These are phyloP conservation scores for Hypotaenidia philippensis DNA, from an alignment of 2,797 vertebrate genomes.

Conservation along the genomic window DNA sequence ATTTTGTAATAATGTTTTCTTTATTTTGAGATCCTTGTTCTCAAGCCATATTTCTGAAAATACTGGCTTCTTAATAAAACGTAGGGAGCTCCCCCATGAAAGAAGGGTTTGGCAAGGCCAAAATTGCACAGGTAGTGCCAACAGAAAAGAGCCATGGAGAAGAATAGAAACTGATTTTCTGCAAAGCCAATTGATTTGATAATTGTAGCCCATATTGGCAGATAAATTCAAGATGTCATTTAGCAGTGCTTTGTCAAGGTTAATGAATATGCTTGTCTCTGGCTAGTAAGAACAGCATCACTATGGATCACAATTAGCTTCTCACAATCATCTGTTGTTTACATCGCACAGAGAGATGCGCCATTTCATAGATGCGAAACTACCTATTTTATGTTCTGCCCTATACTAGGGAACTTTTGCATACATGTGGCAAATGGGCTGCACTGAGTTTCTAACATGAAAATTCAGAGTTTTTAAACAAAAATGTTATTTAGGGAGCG, in stretches of 20 bases:
- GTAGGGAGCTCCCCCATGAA: constrained; percentile 53
- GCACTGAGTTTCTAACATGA: constrained; percentile 1
- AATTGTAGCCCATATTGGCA: constrained; percentile 81
- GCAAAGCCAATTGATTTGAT: constrained; percentile 79
- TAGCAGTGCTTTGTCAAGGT: constrained; percentile 77
- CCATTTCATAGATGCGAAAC: constrained; percentile 33
- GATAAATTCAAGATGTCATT: constrained; percentile 80
- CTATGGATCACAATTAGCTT: constrained; percentile 70
- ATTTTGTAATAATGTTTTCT: constrained; percentile 62
- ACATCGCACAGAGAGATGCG: constrained; percentile 37
- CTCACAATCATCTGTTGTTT: constrained; percentile 71
- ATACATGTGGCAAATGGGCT: background rate
- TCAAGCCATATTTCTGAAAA: constrained; percentile 73
- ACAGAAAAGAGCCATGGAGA: constrained; percentile 66
- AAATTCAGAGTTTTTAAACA: constrained; percentile 55
- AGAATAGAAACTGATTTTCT: constrained; percentile 83
- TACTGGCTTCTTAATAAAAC: constrained; percentile 73
- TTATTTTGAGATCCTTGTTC: constrained; percentile 64
- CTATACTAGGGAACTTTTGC: background rate
- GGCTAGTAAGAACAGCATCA: constrained; percentile 53
- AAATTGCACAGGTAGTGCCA: constrained; percentile 80
- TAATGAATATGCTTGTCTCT: constrained; percentile 77
- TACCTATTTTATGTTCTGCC: constrained; percentile 54
- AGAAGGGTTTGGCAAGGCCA: constrained; percentile 70
- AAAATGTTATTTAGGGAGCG: background rate